Percentiles rank a stretch among this genome's conserved stretches.
Evolutionary conservation across 2,888 invertebrate genomes (phyloP).

Genomic region (Chalcis sispes): DNA sequence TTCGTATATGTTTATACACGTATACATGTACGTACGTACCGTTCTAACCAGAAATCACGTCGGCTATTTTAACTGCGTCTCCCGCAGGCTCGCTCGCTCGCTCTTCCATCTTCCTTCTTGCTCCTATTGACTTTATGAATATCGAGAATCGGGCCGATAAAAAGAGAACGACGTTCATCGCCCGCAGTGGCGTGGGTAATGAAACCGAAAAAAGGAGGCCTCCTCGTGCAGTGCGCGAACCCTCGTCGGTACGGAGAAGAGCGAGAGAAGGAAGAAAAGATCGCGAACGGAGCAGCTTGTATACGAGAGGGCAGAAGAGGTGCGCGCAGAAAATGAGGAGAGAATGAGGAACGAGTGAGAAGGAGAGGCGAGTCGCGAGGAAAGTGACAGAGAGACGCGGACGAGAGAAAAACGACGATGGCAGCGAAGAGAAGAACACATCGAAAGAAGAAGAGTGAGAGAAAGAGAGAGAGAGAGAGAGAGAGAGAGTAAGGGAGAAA

Average conservation of each 20-base stretch:
- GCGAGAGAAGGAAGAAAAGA: slow-evolving; percentile 3
- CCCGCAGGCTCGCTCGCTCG: too few species aligned
- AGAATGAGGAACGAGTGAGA: slow-evolving; percentile 38
- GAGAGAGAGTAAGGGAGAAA: slow-evolving; percentile 36
- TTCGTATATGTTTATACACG: neutral
- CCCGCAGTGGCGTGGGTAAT: slow-evolving; percentile 40
- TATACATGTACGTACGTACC: slow-evolving; percentile 13
- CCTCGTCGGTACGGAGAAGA: too few species aligned
- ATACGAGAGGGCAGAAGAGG: slow-evolving; percentile 52
- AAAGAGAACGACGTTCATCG: slow-evolving; percentile 33
- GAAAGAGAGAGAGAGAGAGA: slow-evolving; percentile 40
- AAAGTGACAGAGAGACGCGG: slow-evolving; percentile 51
- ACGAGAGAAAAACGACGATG: slow-evolving; percentile 18
- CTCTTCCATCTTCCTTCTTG: too few species aligned
- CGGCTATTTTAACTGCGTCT: slow-evolving; percentile 48
- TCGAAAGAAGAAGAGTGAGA: slow-evolving; percentile 14
- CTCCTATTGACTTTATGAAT: slow-evolving; percentile 39
- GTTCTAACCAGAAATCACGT: slow-evolving; percentile 37
- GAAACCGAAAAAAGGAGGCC: slow-evolving; percentile 45
- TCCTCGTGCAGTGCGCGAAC: neutral
- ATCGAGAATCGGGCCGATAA: slow-evolving; percentile 42
- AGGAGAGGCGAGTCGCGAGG: slow-evolving; percentile 30
- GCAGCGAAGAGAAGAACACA: slow-evolving; percentile 43
- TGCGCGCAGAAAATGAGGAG: slow-evolving; percentile 48
- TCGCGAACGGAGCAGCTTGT: slow-evolving; percentile 38